These are phyloP conservation scores for Rhynchotus rufescens DNA, from an alignment of 2,797 vertebrate species.

Conservation along the genomic window DNA sequence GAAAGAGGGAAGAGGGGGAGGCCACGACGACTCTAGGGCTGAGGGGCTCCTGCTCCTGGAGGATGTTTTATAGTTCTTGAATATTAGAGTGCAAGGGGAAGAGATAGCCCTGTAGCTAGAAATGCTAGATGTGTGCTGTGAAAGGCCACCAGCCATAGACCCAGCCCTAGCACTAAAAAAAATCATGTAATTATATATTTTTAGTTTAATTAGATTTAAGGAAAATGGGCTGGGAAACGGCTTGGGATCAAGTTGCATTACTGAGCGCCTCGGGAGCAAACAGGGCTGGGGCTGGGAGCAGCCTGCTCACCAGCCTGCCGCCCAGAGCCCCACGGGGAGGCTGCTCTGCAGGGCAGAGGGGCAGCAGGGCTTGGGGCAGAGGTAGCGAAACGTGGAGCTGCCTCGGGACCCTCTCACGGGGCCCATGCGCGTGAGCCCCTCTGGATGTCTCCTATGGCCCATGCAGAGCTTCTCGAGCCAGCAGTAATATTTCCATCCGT, in stretches of 20 bases:
- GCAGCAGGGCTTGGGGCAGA: not conserved
- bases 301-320: not conserved
- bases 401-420: not conserved
- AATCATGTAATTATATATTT: not conserved
- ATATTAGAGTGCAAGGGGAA: not conserved
- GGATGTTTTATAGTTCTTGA: not conserved
- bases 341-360: not conserved
- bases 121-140: not conserved
- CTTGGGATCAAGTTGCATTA: not conserved
- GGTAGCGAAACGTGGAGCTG: not conserved
- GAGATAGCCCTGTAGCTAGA: not conserved
- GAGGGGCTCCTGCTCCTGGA: not conserved
- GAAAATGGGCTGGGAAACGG: not conserved
- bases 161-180: not conserved
- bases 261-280: not conserved
- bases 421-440: not conserved
- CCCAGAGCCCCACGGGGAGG: not conserved
- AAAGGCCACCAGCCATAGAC: not conserved
- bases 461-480: not conserved
- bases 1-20: not conserved
- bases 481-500: not conserved
- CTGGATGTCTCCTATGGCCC: constrained; percentile 30
- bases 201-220: not conserved
- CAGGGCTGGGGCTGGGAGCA: not conserved
- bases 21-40: not conserved